Conservation (phyloP, 2,113 vertebrate species). For the Trichechus manatus region DNA sequence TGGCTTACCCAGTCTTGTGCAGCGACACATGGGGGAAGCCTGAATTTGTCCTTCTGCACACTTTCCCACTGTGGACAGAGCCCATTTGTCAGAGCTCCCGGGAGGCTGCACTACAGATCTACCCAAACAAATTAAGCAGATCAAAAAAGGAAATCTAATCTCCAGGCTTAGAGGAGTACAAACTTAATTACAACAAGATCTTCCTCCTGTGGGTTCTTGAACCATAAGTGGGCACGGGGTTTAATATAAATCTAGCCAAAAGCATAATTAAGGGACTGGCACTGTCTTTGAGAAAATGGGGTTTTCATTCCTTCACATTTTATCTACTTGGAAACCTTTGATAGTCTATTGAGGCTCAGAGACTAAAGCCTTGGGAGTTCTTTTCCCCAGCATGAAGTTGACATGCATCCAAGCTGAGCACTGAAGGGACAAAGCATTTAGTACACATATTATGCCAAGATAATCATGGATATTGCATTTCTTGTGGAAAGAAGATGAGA, state of each 20-base stretch:
- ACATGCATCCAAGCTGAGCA: not conserved
- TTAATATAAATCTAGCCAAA: slow-evolving; percentile 59
- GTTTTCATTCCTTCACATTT: slow-evolving; percentile 70
- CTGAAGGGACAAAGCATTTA: not conserved
- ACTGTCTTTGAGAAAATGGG: not conserved
- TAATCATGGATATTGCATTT: not conserved
- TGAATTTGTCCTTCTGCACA: not conserved
- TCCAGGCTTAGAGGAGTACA: not conserved
- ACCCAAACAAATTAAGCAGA: not conserved
- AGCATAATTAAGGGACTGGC: not conserved
- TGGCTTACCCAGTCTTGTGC: not conserved
- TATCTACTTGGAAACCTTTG: slow-evolving; percentile 58
- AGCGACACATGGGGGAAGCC: not conserved
- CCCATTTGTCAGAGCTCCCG: not conserved
- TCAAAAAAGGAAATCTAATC: not conserved
- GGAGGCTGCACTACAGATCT: not conserved
- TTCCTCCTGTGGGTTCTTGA: slow-evolving; percentile 63
- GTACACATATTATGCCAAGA: not conserved
- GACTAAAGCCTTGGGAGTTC: not conserved
- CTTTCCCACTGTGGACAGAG: not conserved
- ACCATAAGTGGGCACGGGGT: slow-evolving; percentile 65
- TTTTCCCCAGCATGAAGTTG: not conserved
- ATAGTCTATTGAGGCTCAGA: not conserved
- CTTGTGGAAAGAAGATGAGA: not conserved
- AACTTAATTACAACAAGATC: slow-evolving; percentile 37